Percentiles rank a stretch among this genome's conserved stretches.
Evolutionary conservation across 64 coral and sea anemone genomes (phyloP).

Genomic region (Stichodactyla helianthus): DNA sequence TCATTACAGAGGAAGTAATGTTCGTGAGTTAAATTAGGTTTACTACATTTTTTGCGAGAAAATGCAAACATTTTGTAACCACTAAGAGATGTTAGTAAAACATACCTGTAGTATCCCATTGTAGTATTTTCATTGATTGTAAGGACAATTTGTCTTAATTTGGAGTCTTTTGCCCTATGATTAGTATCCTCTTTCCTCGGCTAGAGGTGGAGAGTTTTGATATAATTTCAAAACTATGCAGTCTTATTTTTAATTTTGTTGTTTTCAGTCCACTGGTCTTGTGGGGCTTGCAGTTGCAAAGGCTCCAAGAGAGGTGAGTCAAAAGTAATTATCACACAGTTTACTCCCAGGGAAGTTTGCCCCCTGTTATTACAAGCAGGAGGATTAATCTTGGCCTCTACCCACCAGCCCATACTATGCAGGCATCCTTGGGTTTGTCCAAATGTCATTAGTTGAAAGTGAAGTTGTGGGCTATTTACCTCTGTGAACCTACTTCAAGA

Average conservation of each 20-base stretch:
- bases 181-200: neutral
- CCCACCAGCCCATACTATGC: no score
- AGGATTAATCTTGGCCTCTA: no score
- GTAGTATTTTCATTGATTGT: neutral
- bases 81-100: neutral
- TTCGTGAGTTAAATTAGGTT: neutral
- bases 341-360: no score
- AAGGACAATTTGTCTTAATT: neutral
- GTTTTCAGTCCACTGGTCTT: constrained; percentile 74
- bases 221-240: neutral
- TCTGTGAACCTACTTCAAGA: no score
- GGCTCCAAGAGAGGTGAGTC: constrained; percentile 85
- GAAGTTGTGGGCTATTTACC: no score
- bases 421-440: no score
- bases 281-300: constrained; percentile 90
- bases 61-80: neutral
- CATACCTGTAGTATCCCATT: no score
- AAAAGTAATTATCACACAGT: neutral
- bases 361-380: no score
- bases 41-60: neutral
- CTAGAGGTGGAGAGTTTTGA: neutral
- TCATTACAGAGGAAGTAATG: neutral
- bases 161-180: neutral
- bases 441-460: no score
- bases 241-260: neutral